Conservation (phyloP, 2,797 vertebrate genomes). For the Tenualosa ilisha region DNA sequence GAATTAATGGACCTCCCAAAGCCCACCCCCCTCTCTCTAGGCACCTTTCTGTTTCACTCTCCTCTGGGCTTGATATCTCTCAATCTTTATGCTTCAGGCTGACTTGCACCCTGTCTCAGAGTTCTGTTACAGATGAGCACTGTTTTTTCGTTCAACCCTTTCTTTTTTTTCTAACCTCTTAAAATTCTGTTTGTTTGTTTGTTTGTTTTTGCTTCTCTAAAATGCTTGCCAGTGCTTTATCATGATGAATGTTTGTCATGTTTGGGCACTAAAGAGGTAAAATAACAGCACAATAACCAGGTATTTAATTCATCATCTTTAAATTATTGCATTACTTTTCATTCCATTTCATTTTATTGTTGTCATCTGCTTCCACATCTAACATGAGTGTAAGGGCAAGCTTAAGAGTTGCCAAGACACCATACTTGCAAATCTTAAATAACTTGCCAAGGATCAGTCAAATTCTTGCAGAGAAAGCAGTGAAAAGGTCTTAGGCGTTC, state of each 20-base stretch:
- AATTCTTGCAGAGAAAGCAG: background rate
- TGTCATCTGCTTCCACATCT: background rate
- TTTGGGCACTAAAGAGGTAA: constrained; percentile 76
- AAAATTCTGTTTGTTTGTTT: constrained; percentile 51
- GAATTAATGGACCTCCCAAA: background rate
- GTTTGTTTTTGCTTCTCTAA: constrained; percentile 69
- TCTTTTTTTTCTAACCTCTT: constrained; percentile 69
- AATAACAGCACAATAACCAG: constrained; percentile 48
- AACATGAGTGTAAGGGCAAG: background rate
- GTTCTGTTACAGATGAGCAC: constrained; percentile 47
- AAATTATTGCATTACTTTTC: constrained; percentile 2
- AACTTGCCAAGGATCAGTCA: background rate
- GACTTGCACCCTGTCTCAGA: constrained; percentile 52
- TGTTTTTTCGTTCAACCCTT: constrained; percentile 44
- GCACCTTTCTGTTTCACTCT: constrained; percentile 31
- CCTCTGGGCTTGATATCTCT: constrained; percentile 44
- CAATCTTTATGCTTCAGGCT: constrained; percentile 56
- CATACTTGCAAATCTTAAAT: background rate
- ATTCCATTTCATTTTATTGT: background rate
- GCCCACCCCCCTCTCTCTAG: background rate
- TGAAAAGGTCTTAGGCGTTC: constrained; percentile 32
- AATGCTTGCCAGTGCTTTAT: constrained; percentile 74
- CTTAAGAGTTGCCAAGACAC: background rate
- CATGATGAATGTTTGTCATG: constrained; percentile 76
- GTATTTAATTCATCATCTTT: constrained; percentile 41